Evolutionary conservation across 2,797 vertebrate species (phyloP).

Genomic region (Neopelma chrysocephalum): DNA sequence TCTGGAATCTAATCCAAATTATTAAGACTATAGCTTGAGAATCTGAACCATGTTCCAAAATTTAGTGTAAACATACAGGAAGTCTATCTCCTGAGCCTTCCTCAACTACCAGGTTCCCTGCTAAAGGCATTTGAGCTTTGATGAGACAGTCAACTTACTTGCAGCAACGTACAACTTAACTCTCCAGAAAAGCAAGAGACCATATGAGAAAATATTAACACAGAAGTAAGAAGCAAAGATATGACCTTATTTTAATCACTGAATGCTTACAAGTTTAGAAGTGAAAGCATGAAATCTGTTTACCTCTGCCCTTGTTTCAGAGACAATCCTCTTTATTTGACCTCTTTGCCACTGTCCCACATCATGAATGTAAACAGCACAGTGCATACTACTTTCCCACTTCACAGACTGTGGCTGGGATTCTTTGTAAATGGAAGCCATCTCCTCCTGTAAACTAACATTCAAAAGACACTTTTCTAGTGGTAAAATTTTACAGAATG

Average conservation of each 20-base stretch:
- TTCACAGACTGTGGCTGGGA: constrained; percentile 67
- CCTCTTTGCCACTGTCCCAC: constrained; percentile 86
- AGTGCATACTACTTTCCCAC: constrained; percentile 84
- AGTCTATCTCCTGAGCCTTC: background rate
- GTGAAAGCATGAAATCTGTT: background rate
- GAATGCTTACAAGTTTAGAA: background rate
- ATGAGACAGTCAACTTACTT: background rate
- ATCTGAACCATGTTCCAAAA: background rate
- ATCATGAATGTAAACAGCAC: constrained; percentile 79
- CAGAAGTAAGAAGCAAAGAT: background rate
- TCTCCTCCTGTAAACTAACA: constrained; percentile 81
- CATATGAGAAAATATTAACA: background rate
- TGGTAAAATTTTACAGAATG: background rate
- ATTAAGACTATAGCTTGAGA: background rate
- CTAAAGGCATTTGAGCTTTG: background rate
- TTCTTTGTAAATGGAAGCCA: constrained; percentile 76
- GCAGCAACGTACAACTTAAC: background rate
- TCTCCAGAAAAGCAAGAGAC: background rate
- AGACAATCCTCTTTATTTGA: constrained; percentile 75
- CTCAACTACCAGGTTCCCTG: background rate
- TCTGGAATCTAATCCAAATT: background rate
- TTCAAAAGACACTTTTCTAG: background rate
- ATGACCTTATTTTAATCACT: background rate
- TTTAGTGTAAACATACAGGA: background rate
- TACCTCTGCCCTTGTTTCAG: constrained; percentile 82